Base-by-base conservation (phyloP, 2,888 invertebrate genomes). In the Fragum whitleyi region DNA sequence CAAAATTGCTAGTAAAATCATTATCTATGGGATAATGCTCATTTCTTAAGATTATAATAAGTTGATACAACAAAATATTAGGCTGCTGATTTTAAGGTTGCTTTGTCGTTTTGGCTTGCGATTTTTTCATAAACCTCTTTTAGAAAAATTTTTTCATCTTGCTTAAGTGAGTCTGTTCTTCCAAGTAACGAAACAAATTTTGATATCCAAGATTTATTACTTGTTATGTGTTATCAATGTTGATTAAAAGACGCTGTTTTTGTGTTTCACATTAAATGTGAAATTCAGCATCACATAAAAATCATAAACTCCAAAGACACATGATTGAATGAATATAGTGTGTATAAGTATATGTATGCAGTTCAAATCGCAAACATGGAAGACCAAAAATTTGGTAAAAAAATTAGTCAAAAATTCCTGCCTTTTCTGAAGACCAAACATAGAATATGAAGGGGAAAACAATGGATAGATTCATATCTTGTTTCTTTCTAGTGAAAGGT, bases 161-260 rank as follows among this genome's bases (percentile, higher is more conserved):
- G 65, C 65, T 65, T 65, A n/a, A 65, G n/a, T 19, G 36, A 61
- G 3, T 42, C 32, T 19, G 62, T 32, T 73, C 73, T 73, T 73
- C 73, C 73, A 73, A 16, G 19, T 47, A 47, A 47, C 47, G 5
- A 47, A 47, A 19, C 36, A n/a, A 65, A 6, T n/a, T 70, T 70
- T 70, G 70, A 70, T 70, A 70, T 55, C 57, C 19, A 55, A 47
- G 47, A 14, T 14, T 32, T 57, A 32, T 26, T 55, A 70, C 55
- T 53, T 73, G 73, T 73, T 65, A 65, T 23, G 36, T 72, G 72
- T 72, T 59, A 28, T 70, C 6, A 59, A 3, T 72, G 72, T 72
- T 23, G 6, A 36, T 36, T 21, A 19, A 53, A 53, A 53, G n/a
- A 21, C 21, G n/a, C 5, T 53, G 28, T 59, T 7, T 28, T 59